Conservation (phyloP, 2,888 invertebrate species). For the Leptinotarsa juncta region DNA sequence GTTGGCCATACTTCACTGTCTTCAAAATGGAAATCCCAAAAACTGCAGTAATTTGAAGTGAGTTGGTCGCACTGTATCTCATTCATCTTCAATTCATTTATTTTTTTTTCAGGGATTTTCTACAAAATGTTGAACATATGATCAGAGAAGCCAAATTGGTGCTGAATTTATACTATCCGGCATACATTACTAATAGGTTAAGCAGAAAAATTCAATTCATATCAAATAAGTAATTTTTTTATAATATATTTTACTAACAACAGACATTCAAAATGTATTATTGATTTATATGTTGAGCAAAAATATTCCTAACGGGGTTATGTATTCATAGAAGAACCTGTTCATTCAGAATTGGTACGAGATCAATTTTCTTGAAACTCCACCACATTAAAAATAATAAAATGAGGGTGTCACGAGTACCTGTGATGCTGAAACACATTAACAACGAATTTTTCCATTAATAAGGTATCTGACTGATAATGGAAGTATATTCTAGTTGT, state of each 20-base stretch:
- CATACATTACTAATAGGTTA: conserved; percentile 57
- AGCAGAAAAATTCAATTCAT: conserved; percentile 59
- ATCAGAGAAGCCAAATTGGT: conserved; percentile 58
- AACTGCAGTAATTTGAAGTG: conserved; percentile 57
- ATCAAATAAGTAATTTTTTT: conserved; percentile 55
- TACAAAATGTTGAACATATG: conserved; percentile 57
- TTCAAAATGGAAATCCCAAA: conserved; percentile 55
- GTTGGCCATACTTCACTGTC: conserved; percentile 56
- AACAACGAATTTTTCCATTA: too few species aligned
- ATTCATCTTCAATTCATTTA: too few species aligned
- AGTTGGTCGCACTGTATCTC: conserved; percentile 41
- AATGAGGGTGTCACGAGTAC: too few species aligned
- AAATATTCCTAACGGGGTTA: background rate
- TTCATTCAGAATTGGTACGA: too few species aligned
- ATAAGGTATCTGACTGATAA: too few species aligned
- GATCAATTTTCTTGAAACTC: too few species aligned
- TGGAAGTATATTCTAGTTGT: too few species aligned
- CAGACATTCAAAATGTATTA: conserved; percentile 23
- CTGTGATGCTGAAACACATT: too few species aligned
- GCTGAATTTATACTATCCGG: conserved; percentile 58
- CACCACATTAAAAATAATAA: too few species aligned
- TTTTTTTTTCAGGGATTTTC: conserved; percentile 52
- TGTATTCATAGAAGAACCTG: too few species aligned
- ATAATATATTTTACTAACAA: conserved; percentile 47
- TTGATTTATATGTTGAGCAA: background rate